Base-by-base conservation (phyloP, 2,113 vertebrate species). In the Catharus fuscescens region DNA sequence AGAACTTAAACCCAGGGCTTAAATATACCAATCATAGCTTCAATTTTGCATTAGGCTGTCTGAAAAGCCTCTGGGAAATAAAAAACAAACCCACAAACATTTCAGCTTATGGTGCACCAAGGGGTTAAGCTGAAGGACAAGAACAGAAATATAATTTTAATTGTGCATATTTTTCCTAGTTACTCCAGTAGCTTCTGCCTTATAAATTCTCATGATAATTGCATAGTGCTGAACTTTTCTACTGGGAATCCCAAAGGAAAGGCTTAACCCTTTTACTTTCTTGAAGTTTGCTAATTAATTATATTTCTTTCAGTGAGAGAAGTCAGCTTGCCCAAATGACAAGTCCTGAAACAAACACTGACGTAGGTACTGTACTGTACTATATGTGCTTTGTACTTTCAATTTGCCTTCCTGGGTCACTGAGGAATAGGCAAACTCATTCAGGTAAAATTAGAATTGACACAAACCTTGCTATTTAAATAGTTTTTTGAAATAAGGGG, bases 191-290 rank as follows among this genome's bases (percentile, higher is more conserved):
- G 21, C 2, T 91, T 92, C 45, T 77, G 40, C 50, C 54, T 95
- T 62, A 70, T 80, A 66, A 91, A 94, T 95, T 91, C 92, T 95
- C 92, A 78, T 74, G 81, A 88, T 74, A 94, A 56, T 95, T 94
- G 71, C 54, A 73, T 91, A 92, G 71, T 62, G 59, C 85, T 83
- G 74, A 94, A 88, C 56, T 66, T 90, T 36, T 85, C 60, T 76
- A 82, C 74, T 82, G 76, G 70, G 67, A 90, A 93, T 83, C 59
- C 82, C 62, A 60, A 73, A 92, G 60, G 85, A 44, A 78, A 90
- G n/a, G 28, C 71, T 96, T 95, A 97, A 97, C 94, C 91, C 93
- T 95, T 95, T 80, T 95, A 84, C 64, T 47, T 93, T 91, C 85
- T 92, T 66, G 60, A 86, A 88, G 81, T 86, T 73, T 82, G 36